phyloP scores from a whole-genome alignment of 2,113 vertebrate genomes.

The Colaptes auratus region DNA sequence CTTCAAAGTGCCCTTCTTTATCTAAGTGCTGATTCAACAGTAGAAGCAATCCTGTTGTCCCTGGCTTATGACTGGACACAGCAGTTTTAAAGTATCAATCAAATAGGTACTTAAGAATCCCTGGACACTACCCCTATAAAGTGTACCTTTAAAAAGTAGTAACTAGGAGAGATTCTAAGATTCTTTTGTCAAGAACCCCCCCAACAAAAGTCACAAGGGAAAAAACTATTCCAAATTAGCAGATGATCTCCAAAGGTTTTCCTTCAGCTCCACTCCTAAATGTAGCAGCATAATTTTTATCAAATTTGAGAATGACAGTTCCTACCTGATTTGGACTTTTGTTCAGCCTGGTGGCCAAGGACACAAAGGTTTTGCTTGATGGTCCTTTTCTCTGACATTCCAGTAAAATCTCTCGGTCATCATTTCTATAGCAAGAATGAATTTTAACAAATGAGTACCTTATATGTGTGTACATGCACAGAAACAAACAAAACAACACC shows the following conservation, averaged over 20 bases:
- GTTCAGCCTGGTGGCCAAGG: conserved; percentile 83
- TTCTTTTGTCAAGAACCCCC: background rate
- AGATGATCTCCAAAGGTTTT: background rate
- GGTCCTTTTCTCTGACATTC: conserved; percentile 89
- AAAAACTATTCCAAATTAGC: background rate
- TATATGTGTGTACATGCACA: background rate
- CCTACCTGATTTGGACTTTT: conserved; percentile 89
- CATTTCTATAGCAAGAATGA: conserved; percentile 79
- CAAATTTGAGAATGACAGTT: background rate
- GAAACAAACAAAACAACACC: background rate
- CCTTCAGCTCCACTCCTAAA: background rate
- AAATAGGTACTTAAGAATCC: background rate
- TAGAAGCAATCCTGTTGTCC: background rate
- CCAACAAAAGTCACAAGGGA: background rate
- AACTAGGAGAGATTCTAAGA: background rate
- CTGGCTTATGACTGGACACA: background rate
- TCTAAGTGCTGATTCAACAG: background rate
- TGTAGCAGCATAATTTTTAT: background rate
- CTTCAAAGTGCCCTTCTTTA: background rate
- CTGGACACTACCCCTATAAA: background rate
- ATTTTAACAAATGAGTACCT: background rate
- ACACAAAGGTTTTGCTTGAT: conserved; percentile 87
- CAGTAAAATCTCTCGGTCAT: conserved; percentile 91
- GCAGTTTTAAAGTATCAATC: background rate
- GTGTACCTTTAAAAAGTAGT: background rate